Evolutionary conservation across 2,797 vertebrate species (phyloP), one percentile per base, ranked within the genome.

Genomic region (Brotula barbata): DNA sequence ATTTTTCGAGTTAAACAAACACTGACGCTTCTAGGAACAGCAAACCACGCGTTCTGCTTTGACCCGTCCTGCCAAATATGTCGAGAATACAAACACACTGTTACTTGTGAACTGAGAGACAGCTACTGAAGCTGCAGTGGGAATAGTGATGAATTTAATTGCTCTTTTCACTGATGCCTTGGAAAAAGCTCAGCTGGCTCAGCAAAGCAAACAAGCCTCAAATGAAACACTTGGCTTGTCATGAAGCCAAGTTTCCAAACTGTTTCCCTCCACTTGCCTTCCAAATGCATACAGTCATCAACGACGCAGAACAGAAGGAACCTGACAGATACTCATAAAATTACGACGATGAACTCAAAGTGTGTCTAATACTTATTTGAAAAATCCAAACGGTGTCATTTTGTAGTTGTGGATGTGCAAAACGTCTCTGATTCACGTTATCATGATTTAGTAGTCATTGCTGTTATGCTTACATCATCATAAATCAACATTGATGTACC

Each of bases 181-280:
- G 78, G 82, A 73, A 69, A 60, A 59, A 1, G 2, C 50, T 73
- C 68, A 78, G 68, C 56, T 81, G 67, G 63, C 74, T 73, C 42
- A 37, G 65, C 73, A 73, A 65, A 63, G 59, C 75, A 28, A 42
- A 65, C 69, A 73, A 70, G 64, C 73, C 73, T 80, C 73, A 74
- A 63, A 82, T 71, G 60, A 83, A 81, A 85, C 73, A 58, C 66
- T 61, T 69, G 34, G 63, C 57, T 70, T 78, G 57, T 81, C 68
- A 75, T 46, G 17, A 58, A 59, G 78, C 79, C 79, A 84, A 75
- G 62, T 78, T 80, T 82, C 81, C 77, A 75, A 59, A 39, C 57
- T 41, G 57, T 36, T 68, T 58, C 68, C 34, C 40, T 51, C 34
- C 15, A 19, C 15, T 55, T 58, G 48, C 43, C 54, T 56, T 71